Conservation (phyloP, 1,140 invertebrate species). For the Aphidius gifuensis region DNA sequence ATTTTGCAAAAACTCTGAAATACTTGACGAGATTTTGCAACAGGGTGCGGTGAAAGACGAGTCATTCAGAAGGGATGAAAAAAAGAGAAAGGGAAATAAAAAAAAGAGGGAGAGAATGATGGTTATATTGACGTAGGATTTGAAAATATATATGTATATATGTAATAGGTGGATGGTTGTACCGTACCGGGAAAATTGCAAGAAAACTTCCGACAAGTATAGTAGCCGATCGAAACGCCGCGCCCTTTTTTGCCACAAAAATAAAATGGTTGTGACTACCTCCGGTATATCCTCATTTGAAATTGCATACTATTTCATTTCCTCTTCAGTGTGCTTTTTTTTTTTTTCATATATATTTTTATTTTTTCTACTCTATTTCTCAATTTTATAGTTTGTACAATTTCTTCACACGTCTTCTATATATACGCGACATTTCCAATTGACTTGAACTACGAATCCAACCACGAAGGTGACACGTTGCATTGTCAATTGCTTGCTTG, state of each 20-base stretch:
- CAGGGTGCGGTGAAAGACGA: neutral
- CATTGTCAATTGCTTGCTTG: no score
- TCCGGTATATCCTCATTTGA: constrained; percentile 39
- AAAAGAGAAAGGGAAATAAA: constrained; percentile 4
- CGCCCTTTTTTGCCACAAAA: constrained; percentile 33
- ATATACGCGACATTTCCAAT: no score
- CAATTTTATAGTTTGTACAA: no score
- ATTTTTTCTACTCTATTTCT: no score
- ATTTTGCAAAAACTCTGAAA: constrained; percentile 19
- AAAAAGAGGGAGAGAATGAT: neutral
- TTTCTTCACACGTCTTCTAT: no score
- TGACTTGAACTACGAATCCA: no score
- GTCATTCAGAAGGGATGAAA: constrained; percentile 7
- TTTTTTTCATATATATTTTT: no score
- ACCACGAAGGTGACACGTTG: no score
- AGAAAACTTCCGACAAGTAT: constrained; percentile 27
- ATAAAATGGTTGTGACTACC: constrained; percentile 5
- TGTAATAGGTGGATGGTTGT: constrained; percentile 11
- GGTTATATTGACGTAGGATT: neutral
- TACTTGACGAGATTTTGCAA: constrained; percentile 11
- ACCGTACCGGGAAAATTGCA: constrained; percentile 29
- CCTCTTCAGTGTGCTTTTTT: neutral
- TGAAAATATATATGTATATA: neutral
- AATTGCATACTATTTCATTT: constrained; percentile 43
- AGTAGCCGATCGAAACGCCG: constrained; percentile 25